Percentiles rank a stretch among this genome's conserved stretches.
Conservation (phyloP, 2,113 vertebrate genomes). For the Craseonycteris thonglongyai region DNA sequence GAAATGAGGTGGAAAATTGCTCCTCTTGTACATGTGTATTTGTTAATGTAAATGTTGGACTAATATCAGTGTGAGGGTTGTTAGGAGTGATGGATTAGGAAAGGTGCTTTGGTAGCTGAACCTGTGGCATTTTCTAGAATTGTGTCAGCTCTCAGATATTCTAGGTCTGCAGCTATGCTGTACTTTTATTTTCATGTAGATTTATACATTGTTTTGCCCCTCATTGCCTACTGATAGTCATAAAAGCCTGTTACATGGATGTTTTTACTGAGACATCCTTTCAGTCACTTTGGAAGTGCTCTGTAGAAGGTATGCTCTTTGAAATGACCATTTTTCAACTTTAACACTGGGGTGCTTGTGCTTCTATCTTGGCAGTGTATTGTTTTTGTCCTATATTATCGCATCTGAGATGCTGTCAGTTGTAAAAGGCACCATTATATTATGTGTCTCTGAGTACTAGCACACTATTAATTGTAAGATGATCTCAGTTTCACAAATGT, state of each 20-base stretch:
- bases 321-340: conserved; percentile 59
- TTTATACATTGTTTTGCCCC: not conserved
- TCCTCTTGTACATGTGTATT: not conserved
- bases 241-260: not conserved
- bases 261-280: not conserved
- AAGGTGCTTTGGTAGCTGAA: not conserved
- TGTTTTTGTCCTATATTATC: conserved; percentile 25
- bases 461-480: not conserved
- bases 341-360: conserved; percentile 24
- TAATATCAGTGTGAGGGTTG: not conserved
- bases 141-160: not conserved
- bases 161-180: not conserved
- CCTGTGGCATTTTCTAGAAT: not conserved
- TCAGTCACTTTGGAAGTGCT: not conserved
- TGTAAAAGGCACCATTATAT: conserved; percentile 14
- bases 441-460: not conserved
- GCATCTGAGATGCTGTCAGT: not conserved
- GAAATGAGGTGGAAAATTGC: not conserved
- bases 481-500: not conserved
- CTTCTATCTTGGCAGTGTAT: conserved; percentile 68
- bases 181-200: conserved; percentile 34
- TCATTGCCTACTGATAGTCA: not conserved
- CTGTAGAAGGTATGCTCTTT: conserved; percentile 28
- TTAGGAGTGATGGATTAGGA: not conserved
- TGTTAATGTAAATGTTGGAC: not conserved